Evolutionary conservation across 2,888 invertebrate genomes (phyloP), one percentile per base, ranked within the genome.

Genomic region (Autographa gamma): DNA sequence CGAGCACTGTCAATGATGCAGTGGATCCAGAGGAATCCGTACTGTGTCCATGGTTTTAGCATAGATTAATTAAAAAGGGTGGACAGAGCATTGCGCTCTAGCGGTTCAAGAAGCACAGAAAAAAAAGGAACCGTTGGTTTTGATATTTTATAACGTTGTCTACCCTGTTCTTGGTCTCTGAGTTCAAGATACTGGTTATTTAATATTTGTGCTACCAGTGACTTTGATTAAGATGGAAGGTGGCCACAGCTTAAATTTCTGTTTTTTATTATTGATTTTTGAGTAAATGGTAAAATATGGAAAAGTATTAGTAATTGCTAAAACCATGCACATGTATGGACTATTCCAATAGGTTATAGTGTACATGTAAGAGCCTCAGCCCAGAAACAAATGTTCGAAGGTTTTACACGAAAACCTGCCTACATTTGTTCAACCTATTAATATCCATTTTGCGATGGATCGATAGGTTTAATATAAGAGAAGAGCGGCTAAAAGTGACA

Each of bases 1-100:
- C 60, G 99, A 99, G 94, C 98, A 99, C 91, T 99, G 99, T 92
- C 99, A 99, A 95, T 98, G 96, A 96, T 82, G 60, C 19, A 38
- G n/a, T 31, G 59, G 32, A 43, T 16, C 48, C 13, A 25, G 56
- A 73, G 69, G 38, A 63, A 66, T 59, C 19, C 54, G 7, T 25
- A 25, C 54, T 13, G 13, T 56, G 54, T 19, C 19, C 19, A 56
- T 56, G 54, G 25, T 56, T 19, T 54, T 25, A 56, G 54, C 19
- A 19, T 13, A 56, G 54, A 25, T 14, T 1, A 25, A 43, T 5
- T 25, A 11, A 2, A 19, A 48, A 8, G 1, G 48, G 48, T 48
- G 7, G n/a, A 48, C 7, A 48, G n/a, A 48, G n/a, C 48, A n/a
- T 11, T 34, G 6, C 9, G 34, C 34, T 34, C 34, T 34, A 2